These are phyloP conservation scores for Catocala fraxini DNA, from an alignment of 2,888 invertebrate species.

Conservation along the genomic window DNA sequence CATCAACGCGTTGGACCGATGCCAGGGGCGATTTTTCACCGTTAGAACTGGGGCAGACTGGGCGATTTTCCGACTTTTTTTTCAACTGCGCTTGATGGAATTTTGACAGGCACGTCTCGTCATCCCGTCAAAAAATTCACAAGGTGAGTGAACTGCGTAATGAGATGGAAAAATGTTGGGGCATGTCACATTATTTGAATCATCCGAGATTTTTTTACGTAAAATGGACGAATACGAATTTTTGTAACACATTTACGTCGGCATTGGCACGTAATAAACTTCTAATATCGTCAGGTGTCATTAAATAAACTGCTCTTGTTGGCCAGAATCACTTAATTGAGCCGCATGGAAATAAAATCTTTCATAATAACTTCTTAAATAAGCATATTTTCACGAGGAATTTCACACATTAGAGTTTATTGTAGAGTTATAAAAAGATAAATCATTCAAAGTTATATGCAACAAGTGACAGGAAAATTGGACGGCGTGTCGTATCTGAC, in stretches of 20 bases:
- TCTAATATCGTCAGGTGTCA: neutral
- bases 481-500: too few relatives aligned
- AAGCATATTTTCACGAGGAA: too few relatives aligned
- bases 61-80: slow-evolving; percentile 36
- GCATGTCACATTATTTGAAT: slow-evolving; percentile 31
- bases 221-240: slow-evolving; percentile 18
- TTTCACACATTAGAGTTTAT: too few relatives aligned
- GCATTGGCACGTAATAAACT: slow-evolving; percentile 2
- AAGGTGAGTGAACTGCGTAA: slow-evolving; percentile 44
- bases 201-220: slow-evolving; percentile 19
- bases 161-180: slow-evolving; percentile 23
- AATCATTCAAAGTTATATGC: too few relatives aligned
- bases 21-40: slow-evolving; percentile 52
- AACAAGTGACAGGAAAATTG: too few relatives aligned
- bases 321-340: neutral
- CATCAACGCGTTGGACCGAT: slow-evolving; percentile 48
- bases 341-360: neutral
- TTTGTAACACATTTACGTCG: slow-evolving; percentile 18
- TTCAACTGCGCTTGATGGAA: slow-evolving; percentile 33
- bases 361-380: too few relatives aligned
- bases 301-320: slow-evolving; percentile 1
- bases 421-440: too few relatives aligned
- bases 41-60: slow-evolving; percentile 41
- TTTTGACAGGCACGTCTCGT: slow-evolving; percentile 42
- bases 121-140: slow-evolving; percentile 29